phyloP scores from a whole-genome alignment of 2,888 invertebrate species.

The Leucophenga maculata region DNA sequence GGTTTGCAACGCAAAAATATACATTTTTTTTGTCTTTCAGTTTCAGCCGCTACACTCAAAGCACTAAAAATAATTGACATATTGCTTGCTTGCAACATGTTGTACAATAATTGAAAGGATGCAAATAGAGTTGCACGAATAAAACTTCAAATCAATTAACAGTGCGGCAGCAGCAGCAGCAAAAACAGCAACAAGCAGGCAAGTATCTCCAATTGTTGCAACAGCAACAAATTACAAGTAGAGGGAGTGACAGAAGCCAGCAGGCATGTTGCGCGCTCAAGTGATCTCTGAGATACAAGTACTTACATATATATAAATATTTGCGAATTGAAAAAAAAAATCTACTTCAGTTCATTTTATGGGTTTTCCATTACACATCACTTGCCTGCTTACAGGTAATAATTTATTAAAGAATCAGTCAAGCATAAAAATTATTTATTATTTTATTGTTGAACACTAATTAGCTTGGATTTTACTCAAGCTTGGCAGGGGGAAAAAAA shows the following conservation, averaged over 20 bases:
- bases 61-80: slow-evolving; percentile 38
- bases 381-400: too few relatives aligned
- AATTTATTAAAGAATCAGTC: too few relatives aligned
- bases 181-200: not conserved
- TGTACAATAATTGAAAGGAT: not conserved
- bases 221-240: too few relatives aligned
- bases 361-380: too few relatives aligned
- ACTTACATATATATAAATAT: not conserved
- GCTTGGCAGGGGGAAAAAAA: too few relatives aligned
- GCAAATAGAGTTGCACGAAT: not conserved
- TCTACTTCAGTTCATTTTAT: too few relatives aligned
- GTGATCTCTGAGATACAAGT: not conserved
- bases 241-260: not conserved
- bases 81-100: not conserved
- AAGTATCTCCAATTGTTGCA: not conserved
- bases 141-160: not conserved
- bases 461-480: too few relatives aligned
- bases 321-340: not conserved
- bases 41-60: slow-evolving; percentile 27
- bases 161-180: not conserved
- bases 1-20: slow-evolving; percentile 1
- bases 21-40: too few relatives aligned
- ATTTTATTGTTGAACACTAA: too few relatives aligned
- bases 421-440: too few relatives aligned
- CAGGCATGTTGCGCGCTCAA: not conserved